phyloP scores from a whole-genome alignment of 2,888 invertebrate genomes.

The Glaucopsyche alexis region DNA sequence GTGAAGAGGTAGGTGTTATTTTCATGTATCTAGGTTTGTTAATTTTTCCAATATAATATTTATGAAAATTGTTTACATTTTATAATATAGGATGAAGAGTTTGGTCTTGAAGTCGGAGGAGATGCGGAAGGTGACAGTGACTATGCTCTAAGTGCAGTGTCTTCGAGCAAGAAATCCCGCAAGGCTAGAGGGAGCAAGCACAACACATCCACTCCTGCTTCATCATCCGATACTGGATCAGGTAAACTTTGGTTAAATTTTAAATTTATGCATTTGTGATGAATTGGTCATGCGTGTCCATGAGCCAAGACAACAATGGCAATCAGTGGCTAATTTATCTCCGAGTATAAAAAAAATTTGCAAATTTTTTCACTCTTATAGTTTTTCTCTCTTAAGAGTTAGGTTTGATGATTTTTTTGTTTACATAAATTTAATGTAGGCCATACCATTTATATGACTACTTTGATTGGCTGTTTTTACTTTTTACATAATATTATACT shows the following conservation, averaged over 20 bases:
- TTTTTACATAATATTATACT: too few species aligned
- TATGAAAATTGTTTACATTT: neutral
- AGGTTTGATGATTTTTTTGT: too few species aligned
- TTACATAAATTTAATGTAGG: too few species aligned
- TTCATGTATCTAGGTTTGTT: neutral
- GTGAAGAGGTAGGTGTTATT: slow-evolving; percentile 82
- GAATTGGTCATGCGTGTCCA: neutral
- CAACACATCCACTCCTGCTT: slow-evolving; percentile 64
- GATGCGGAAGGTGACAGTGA: slow-evolving; percentile 87
- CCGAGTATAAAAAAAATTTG: too few species aligned
- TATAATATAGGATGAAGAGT: slow-evolving; percentile 85
- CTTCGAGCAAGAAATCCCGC: slow-evolving; percentile 84
- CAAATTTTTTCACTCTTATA: too few species aligned
- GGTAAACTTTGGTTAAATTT: slow-evolving; percentile 46
- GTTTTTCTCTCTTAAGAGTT: too few species aligned
- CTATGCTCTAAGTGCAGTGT: slow-evolving; percentile 79
- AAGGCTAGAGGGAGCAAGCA: slow-evolving; percentile 76
- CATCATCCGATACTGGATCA: slow-evolving; percentile 69
- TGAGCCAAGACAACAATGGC: neutral
- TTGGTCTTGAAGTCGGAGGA: slow-evolving; percentile 69
- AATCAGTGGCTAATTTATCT: too few species aligned
- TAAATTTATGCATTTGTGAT: neutral
- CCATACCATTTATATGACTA: too few species aligned
- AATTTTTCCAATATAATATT: too few species aligned
- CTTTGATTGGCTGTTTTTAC: too few species aligned